A percentile compares a stretch with the other conserved stretches of the same genome.
Conservation (phyloP, 1,140 invertebrate species). For the Sinonovacula constricta region DNA sequence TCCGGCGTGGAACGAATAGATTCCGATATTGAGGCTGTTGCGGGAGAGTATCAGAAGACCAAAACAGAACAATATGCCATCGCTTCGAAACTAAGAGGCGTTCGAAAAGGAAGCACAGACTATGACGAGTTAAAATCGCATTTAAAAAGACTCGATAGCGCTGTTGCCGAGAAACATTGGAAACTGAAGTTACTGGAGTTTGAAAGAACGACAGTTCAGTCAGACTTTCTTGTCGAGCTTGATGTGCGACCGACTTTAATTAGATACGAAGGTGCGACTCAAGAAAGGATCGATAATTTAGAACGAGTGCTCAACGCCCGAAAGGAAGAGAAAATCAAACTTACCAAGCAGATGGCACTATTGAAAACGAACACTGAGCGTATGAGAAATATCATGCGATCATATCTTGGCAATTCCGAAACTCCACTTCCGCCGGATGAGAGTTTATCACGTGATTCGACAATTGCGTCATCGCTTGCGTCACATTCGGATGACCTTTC, state of each 20-base stretch:
- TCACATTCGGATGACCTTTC: background rate
- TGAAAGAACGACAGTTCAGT: slow-evolving; percentile 50
- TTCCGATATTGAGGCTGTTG: slow-evolving; percentile 16
- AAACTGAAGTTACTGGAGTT: slow-evolving; percentile 58
- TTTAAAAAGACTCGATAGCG: slow-evolving; percentile 34
- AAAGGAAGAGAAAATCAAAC: slow-evolving; percentile 40
- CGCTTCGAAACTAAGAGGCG: slow-evolving; percentile 25
- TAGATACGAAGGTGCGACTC: slow-evolving; percentile 54
- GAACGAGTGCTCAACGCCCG: slow-evolving; percentile 19
- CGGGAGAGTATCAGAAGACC: slow-evolving; percentile 34
- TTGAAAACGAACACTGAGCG: slow-evolving; percentile 53
- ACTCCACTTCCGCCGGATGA: background rate
- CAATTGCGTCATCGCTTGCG: background rate
- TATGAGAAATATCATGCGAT: slow-evolving; percentile 45
- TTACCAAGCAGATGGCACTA: slow-evolving; percentile 41
- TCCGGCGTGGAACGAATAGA: slow-evolving; percentile 47
- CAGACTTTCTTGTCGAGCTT: slow-evolving; percentile 60
- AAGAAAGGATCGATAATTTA: slow-evolving; percentile 40
- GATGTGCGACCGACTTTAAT: slow-evolving; percentile 65
- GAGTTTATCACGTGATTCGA: slow-evolving; percentile 20
- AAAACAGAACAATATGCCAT: slow-evolving; percentile 27
- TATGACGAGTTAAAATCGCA: slow-evolving; percentile 35
- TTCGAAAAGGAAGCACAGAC: slow-evolving; percentile 16
- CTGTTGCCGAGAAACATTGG: slow-evolving; percentile 41
- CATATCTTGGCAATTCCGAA: slow-evolving; percentile 35